Conservation (phyloP, 2,113 vertebrate genomes). For the Gavialis gangeticus region DNA sequence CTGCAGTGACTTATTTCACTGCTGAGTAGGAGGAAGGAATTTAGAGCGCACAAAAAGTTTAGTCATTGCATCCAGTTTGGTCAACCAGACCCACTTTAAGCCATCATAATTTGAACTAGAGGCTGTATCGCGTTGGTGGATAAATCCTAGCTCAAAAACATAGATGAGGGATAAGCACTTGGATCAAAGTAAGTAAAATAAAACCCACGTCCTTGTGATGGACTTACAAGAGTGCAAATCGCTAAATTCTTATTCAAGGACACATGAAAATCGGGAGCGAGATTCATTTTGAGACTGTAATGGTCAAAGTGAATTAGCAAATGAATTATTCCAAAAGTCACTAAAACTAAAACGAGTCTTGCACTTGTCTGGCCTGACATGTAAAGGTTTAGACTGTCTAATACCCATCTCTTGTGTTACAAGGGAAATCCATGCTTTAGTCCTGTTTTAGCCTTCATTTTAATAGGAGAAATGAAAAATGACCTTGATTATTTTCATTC, state of each 20-base stretch:
- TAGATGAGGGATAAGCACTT: neutral
- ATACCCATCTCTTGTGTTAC: neutral
- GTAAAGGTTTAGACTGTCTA: neutral
- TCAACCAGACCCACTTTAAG: neutral
- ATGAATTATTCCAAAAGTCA: neutral
- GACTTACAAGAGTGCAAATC: neutral
- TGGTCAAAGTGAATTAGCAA: neutral
- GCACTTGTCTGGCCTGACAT: neutral
- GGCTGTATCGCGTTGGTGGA: fast-evolving
- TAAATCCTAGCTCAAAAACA: no score
- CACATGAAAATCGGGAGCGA: neutral
- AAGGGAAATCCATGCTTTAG: neutral
- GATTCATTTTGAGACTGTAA: neutral
- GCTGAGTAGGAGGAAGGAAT: neutral
- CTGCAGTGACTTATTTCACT: neutral
- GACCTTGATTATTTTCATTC: neutral
- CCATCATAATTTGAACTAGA: neutral
- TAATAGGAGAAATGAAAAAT: neutral
- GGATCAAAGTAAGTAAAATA: neutral
- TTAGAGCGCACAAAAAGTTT: neutral
- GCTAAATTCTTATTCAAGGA: neutral
- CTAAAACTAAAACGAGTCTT: neutral
- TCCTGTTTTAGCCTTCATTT: neutral
- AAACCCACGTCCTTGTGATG: neutral
- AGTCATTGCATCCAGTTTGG: neutral